Percentiles rank a stretch among this genome's conserved stretches.
Conservation (phyloP, 2,113 vertebrate genomes). For the Syngnathus scovelli region DNA sequence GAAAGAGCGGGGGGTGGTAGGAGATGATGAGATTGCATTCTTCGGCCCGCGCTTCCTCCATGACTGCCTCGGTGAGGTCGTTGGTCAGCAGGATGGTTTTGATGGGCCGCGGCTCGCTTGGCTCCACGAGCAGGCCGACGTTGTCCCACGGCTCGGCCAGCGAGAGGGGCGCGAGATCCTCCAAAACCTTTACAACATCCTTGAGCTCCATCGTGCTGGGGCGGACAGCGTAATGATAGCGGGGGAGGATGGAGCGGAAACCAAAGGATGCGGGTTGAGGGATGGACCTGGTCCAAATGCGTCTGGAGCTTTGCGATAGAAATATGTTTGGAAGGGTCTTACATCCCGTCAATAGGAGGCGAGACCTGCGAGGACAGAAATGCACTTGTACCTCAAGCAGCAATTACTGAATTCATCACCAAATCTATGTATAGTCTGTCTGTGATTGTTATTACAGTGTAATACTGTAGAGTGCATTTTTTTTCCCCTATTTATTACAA, state of each 20-base stretch:
- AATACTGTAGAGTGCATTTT: too few species aligned
- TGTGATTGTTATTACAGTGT: too few species aligned
- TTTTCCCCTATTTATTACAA: too few species aligned
- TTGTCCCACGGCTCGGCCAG: conserved; percentile 95
- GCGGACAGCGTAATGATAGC: conserved; percentile 9
- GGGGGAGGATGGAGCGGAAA: conserved; percentile 2
- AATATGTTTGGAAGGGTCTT: conserved; percentile 36
- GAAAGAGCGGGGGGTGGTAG: conserved; percentile 90
- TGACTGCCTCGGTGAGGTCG: conserved; percentile 83
- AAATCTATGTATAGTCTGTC: background rate
- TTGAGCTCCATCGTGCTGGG: conserved; percentile 75
- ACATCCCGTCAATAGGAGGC: conserved; percentile 52
- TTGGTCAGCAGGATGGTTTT: conserved; percentile 83
- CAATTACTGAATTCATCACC: background rate
- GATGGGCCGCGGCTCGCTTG: conserved; percentile 76
- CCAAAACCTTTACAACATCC: conserved; percentile 74
- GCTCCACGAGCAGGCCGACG: conserved; percentile 89
- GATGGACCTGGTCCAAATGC: conserved; percentile 4
- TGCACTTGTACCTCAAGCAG: background rate
- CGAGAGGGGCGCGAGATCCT: conserved; percentile 79
- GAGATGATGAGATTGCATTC: conserved; percentile 83
- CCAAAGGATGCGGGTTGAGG: background rate
- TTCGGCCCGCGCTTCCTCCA: conserved; percentile 80
- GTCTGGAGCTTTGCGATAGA: conserved; percentile 14
- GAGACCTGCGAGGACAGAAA: conserved; percentile 32